Evolutionary conservation across 2,888 invertebrate genomes (phyloP), one percentile per base, ranked within the genome.

Genomic region (Clusia tigrina): DNA sequence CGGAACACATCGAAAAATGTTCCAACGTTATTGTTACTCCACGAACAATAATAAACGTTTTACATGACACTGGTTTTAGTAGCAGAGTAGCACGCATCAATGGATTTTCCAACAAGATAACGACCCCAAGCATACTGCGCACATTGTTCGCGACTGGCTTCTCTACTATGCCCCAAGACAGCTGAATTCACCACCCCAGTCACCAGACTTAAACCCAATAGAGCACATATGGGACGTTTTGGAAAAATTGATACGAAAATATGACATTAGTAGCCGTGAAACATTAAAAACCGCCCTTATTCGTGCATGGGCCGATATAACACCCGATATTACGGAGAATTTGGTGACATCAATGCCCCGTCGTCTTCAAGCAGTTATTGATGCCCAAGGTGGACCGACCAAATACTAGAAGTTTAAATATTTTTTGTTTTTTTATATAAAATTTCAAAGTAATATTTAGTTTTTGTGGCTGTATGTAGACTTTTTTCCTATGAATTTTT

Each of bases 11-110:
- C 10, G 58, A 48, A 2, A 18, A 22, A 10, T 51, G 58, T 15
- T 59, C 38, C 24, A 37, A 59, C 37, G 53, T 59, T 59, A 17
- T 53, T 59, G 51, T 59, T 22, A 54, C 38, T 42, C 56, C 56
- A 37, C 56, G 56, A 38, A 56, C 56, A 42, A 6, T 46, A 56
- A 56, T 24, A 32, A 24, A 46, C 9, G 52, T 48, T 20, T 54
- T 54, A 25, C 54, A 54, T 46, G 46, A 54, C 42, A 32, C 53
- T 2, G 37, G 37, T 54, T 54, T 60, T 60, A n/a, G 20, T 2
- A 54, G 24, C 60, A 56, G 56, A 56, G 23, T 38, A 22, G 38
- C 56, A 23, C 56, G 56, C 3, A 56, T 18, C 23, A 46, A 58
- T 32, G 32, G 32, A 32, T 32, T 12, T 32, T 32, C 32, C 32